Base-by-base conservation (phyloP, 2,888 invertebrate genomes). In the Pandemis cinnamomeana region DNA sequence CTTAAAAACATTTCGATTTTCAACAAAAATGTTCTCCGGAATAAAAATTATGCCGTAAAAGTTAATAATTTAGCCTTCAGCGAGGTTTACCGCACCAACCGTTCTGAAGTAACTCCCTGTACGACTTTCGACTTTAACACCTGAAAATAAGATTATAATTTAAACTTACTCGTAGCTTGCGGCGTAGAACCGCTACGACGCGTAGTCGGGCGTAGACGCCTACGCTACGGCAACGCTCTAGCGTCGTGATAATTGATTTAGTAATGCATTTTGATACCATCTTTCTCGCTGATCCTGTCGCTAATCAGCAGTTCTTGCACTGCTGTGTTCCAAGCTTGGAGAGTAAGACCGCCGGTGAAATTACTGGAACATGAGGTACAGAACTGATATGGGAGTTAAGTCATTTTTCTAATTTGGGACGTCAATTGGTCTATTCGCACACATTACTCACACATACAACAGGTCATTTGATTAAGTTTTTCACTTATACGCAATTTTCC, bases 161-260 rank as follows among this genome's bases (percentile, higher is more conserved):
- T 20, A 20, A 20, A 20, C 20, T 20, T 27, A 53, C 4, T 0
- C 10, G 20, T 3, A 13, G 13, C 2, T 66, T 62, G 13, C 10
- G 27, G 13, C 51, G 66, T 53, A 66, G 51, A 51, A n/a, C 51
- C 36, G 60, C 48, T 51, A 53, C 67, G 20, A 53, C 53, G 41
- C 63, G 72, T 69, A 64, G 72, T 64, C 13, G 72, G 48, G 13
- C 63, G 63, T 20, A 63, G 68, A 58, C 68, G 72, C 63, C 68
- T 44, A 53, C 55, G 55, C 61, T 71, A 41, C 62, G 62, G n/a
- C 42, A 44, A 46, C 41, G 51, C 51, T 0, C 0, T 53, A 48
- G n/a, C 51, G 67, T 48, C 2, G 36, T 66, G 51, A 58, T 27
- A 71, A 62, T 41, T 53, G 51, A 71, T 42, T 61, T 53, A 20